phyloP scores from a whole-genome alignment of 1,140 invertebrate species.

The Drosophila tristis region DNA sequence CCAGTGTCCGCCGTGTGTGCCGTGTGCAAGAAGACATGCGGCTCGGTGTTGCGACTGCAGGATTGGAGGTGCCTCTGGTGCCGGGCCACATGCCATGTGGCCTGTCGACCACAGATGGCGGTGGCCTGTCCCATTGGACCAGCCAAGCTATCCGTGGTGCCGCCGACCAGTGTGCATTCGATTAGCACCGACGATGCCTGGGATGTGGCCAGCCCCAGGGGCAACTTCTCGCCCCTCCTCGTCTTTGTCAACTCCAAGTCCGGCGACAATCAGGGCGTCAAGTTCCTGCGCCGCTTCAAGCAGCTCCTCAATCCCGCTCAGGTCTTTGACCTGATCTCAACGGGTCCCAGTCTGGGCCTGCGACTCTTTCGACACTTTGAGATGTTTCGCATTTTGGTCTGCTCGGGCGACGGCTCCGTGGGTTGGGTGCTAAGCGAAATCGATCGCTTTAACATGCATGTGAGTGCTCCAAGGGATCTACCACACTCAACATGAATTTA shows the following conservation, averaged over 20 bases:
- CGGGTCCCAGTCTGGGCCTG: slow-evolving; percentile 94
- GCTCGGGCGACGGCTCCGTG: slow-evolving; percentile 96
- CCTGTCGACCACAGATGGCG: slow-evolving; percentile 91
- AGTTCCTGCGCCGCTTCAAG: slow-evolving; percentile 97
- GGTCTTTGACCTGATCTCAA: slow-evolving; percentile 97
- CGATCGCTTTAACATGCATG: slow-evolving; percentile 95
- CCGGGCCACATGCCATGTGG: slow-evolving; percentile 94
- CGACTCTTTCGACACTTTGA: slow-evolving; percentile 95
- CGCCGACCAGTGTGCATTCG: slow-evolving; percentile 95
- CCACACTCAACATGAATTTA: background rate
- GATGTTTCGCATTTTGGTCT: slow-evolving; percentile 95
- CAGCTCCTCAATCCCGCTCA: slow-evolving; percentile 98
- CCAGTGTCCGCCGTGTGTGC: slow-evolving; percentile 96
- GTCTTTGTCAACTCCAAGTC: slow-evolving; percentile 99
- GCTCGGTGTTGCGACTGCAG: slow-evolving; percentile 96
- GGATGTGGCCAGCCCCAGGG: slow-evolving; percentile 92
- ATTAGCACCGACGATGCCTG: slow-evolving; percentile 95
- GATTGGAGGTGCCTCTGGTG: slow-evolving; percentile 99
- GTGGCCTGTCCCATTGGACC: slow-evolving; percentile 93
- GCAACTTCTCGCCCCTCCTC: slow-evolving; percentile 90
- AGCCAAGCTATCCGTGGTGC: slow-evolving; percentile 95
- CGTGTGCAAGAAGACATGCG: slow-evolving; percentile 98
- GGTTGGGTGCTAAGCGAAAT: slow-evolving; percentile 97
- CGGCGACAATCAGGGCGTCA: slow-evolving; percentile 98
- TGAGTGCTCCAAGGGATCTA: slow-evolving; percentile 85